Evolutionary conservation across 2,113 vertebrate species (phyloP).

Genomic region (Hippocampus comes): DNA sequence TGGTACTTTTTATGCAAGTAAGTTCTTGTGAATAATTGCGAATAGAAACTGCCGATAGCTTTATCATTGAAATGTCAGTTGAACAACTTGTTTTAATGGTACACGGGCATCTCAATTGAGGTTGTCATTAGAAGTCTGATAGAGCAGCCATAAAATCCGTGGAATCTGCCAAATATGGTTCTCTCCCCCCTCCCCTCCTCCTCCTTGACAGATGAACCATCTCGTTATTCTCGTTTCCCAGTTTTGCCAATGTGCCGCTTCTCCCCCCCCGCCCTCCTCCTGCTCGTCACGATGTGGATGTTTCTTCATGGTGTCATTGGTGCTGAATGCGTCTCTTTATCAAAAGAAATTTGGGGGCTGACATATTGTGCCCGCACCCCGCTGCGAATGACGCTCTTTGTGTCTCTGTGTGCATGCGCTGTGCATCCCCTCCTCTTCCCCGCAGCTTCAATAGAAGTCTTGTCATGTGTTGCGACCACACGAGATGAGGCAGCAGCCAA

Average conservation of each 20-base stretch:
- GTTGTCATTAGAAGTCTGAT: background rate
- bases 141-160: slow-evolving; percentile 23
- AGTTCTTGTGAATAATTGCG: background rate
- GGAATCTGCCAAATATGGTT: slow-evolving; percentile 28
- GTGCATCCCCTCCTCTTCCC: slow-evolving; percentile 32
- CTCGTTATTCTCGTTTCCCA: background rate
- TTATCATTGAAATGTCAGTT: background rate
- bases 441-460: slow-evolving; percentile 51
- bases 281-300: slow-evolving; percentile 7
- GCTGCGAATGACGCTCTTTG: slow-evolving; percentile 62
- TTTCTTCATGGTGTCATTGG: slow-evolving; percentile 37
- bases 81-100: background rate
- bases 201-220: slow-evolving; percentile 14
- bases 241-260: background rate
- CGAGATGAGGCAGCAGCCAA: slow-evolving; percentile 20
- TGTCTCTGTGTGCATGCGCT: slow-evolving; percentile 41
- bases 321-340: slow-evolving; percentile 58
- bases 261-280: slow-evolving; percentile 21
- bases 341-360: slow-evolving; percentile 47
- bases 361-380: slow-evolving; percentile 60
- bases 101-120: background rate
- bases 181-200: background rate
- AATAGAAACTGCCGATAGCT: background rate
- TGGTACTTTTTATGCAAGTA: background rate
- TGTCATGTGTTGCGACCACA: slow-evolving; percentile 52